Evolutionary conservation across 92 coral and sea anemone genomes (phyloP), one percentile per base, ranked within the genome.

Genomic region (Desmophyllum pertusum): DNA sequence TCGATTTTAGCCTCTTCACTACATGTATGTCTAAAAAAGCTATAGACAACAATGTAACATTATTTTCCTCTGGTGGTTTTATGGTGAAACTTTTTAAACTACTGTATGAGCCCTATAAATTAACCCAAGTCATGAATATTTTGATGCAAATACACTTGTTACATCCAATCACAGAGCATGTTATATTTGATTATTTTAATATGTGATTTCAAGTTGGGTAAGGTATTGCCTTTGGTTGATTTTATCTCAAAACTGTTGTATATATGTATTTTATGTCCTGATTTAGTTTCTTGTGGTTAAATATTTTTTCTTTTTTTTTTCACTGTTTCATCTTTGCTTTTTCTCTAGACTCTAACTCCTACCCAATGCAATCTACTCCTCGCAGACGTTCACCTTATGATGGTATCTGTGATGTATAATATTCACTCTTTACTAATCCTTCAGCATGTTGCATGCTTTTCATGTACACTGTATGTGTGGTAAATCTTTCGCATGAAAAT

Each of bases 321-420:
- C 33, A 70, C 52, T 31, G 38, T 66, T 78, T 64, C 70, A 78
- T 68, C 70, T 85, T 25, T 85, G 36, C 66, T 78, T 62, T 80
- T 27, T 73, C 86, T 70, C 8, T 75, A 86, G 85, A 86, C 84
- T 53, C 89, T 75, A 86, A 72, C 86, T 37, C 57, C 64, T 42
- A 57, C 65, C 59, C 86, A 50, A 57, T 40, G 68, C 86, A 82
- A 71, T 71, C 86, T 31, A 30, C 71, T 82, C 86, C 86, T 70
- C 86, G 86, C 86, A 71, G 77, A n/a, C 86, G 86, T 71, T 73
- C 86, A 31, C 86, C 86, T 13, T 29, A 53, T 23, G 79, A 73
- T 82, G 86, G 86, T 82, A 82, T 73, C 86, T 72, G 77, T 72
- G 77, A 67, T 72, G 77, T 72, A 25, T 11, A 25, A 25, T n/a